Evolutionary conservation across 2,113 vertebrate genomes (phyloP).

Genomic region (Phainopepla nitens): DNA sequence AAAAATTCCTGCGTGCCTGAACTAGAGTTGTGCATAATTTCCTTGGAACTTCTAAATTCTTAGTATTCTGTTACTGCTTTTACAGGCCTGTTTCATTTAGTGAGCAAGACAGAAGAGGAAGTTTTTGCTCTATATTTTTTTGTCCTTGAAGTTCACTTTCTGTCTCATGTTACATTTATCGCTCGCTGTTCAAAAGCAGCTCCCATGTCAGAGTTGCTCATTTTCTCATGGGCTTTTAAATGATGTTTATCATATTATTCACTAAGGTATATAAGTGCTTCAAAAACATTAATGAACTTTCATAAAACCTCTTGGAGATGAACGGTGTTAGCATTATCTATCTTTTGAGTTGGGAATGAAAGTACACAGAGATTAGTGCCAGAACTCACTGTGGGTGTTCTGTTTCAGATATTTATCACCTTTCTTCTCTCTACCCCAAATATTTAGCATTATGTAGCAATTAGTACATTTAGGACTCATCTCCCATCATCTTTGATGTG

Average conservation of each 20-base stretch:
- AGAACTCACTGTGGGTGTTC: background rate
- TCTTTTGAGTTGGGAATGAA: background rate
- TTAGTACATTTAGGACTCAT: background rate
- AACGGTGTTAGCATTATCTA: background rate
- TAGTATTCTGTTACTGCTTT: background rate
- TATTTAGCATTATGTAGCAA: background rate
- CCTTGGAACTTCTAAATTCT: background rate
- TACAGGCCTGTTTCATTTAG: background rate
- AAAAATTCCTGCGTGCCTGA: background rate
- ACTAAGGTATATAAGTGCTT: background rate
- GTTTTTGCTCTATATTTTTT: background rate
- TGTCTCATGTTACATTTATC: background rate
- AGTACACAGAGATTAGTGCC: background rate
- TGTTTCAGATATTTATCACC: background rate
- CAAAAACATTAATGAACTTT: background rate
- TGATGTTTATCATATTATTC: background rate
- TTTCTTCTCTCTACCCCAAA: background rate
- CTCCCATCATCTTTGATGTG: background rate
- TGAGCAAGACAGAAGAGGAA: background rate
- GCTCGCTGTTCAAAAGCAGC: fast-evolving
- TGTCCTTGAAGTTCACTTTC: background rate
- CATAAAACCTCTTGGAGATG: background rate
- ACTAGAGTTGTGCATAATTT: background rate
- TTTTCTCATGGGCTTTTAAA: background rate
- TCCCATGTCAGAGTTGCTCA: background rate